Percentiles rank a stretch among this genome's conserved stretches.
phyloP scores from a whole-genome alignment of 2,888 invertebrate species.

The Lagria hirta region DNA sequence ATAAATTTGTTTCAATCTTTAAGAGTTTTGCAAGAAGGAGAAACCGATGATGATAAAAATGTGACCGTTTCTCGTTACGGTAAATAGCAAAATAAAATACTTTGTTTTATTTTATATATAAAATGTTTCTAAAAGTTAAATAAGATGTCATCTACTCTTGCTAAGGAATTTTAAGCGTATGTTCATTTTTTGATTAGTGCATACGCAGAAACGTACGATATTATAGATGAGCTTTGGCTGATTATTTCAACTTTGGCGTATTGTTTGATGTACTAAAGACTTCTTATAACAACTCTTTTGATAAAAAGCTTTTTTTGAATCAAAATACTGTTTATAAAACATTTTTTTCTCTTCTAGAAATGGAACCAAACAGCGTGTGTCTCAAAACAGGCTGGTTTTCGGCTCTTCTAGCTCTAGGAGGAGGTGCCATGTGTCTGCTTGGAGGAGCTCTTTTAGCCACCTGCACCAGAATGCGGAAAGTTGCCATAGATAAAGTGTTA shows the following conservation, averaged over 20 bases:
- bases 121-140: no score
- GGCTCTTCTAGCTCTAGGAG: conserved; percentile 56
- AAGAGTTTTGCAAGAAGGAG: conserved; percentile 83
- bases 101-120: conserved; percentile 1
- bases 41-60: conserved; percentile 61
- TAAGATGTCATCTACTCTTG: no score
- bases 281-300: no score
- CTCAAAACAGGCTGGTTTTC: conserved; percentile 59
- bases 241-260: no score
- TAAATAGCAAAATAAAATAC: not conserved
- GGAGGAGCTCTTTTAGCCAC: conserved; percentile 73
- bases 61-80: conserved; percentile 9
- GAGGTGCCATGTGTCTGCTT: conserved; percentile 64
- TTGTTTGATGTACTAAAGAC: no score
- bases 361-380: conserved; percentile 50
- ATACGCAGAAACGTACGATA: no score
- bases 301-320: no score
- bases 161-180: no score
- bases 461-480: conserved; percentile 71
- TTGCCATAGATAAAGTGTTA: conserved; percentile 54
- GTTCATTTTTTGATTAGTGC: no score
- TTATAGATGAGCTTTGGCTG: no score
- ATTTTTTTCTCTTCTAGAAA: conserved; percentile 34
- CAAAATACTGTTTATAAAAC: conserved; percentile 4
- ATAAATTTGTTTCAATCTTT: conserved; percentile 87